Evolutionary conservation across 2,797 vertebrate genomes (phyloP), one percentile per base, ranked within the genome.

Genomic region (Triplophysa yarkandensis): DNA sequence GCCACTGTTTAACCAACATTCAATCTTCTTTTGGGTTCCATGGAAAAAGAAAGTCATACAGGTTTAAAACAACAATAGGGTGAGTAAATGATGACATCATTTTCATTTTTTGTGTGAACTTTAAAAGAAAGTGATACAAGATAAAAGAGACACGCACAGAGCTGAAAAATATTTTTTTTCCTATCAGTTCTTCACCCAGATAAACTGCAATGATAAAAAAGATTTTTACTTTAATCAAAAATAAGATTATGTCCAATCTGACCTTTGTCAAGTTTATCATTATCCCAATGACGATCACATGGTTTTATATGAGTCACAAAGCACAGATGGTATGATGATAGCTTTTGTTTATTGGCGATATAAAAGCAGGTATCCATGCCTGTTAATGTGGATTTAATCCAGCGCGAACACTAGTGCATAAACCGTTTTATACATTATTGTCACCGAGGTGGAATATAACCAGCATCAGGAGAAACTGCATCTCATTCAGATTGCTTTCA

Each of bases 401-500:
- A 68, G 44, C 61, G 43, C 6, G 17, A 75, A 30, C 17, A 3
- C 55, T 39, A 48, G 32, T 60, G 43, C 23, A 60, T 62, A 65
- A 34, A 66, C 39, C 27, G 16, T 61, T 68, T 75, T 34, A 61
- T 75, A 67, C 46, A 34, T 68, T 63, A 39, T 28, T 63, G 30
- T 54, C 66, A 46, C 34, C 1, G 23, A 27, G 25, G 44, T 23
- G 21, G 46, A 73, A 52, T 64, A 34, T 62, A 41, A 68, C 43
- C 11, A 2, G 16, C 23, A 23, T 77, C 44, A 11, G 43, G 13
- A 44, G 34, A 52, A 68, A 39, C 39, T 36, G 19, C 25, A 46
- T 55, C 77, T 76, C 21, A 44, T 62, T 77, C 70, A 62, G 73
- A 75, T 77, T 70, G 36, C 30, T 71, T 61, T 54, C 48, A 79